These are phyloP conservation scores for Eudemis profundana DNA, from an alignment of 2,888 invertebrate species.

Conservation along the genomic window DNA sequence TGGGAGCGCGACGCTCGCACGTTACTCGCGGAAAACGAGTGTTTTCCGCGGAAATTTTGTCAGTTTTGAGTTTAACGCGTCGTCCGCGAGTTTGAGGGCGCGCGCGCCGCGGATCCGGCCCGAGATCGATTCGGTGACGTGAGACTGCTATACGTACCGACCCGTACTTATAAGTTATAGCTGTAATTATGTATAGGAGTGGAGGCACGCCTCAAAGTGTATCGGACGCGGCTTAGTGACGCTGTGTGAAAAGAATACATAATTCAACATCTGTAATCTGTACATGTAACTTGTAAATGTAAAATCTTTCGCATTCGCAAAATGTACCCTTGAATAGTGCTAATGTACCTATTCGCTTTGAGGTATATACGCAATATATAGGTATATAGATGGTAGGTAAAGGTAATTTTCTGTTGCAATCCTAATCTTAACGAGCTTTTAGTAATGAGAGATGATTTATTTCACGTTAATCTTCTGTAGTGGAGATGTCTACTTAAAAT, in stretches of 20 bases:
- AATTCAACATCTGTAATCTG: conserved; percentile 29
- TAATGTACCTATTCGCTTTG: conserved; percentile 1
- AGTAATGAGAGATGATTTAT: conserved; percentile 21
- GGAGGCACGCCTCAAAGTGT: conserved; percentile 43
- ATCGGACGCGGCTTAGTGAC: conserved; percentile 51
- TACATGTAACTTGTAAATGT: conserved; percentile 20
- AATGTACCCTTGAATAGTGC: conserved; percentile 6
- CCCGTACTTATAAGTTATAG: conserved; percentile 44
- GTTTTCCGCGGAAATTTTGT: conserved; percentile 79
- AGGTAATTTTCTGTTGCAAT: conserved; percentile 9
- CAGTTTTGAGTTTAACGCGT: conserved; percentile 68
- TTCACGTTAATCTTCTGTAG: background rate
- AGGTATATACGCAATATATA: background rate
- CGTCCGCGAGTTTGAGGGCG: conserved; percentile 56
- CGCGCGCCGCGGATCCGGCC: conserved; percentile 44
- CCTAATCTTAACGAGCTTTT: conserved; percentile 26
- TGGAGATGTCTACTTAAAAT: background rate
- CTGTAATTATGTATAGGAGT: conserved; percentile 27
- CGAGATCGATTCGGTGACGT: conserved; percentile 49
- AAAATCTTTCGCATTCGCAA: conserved; percentile 10
- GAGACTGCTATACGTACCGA: conserved; percentile 55
- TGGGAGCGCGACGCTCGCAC: conserved; percentile 84
- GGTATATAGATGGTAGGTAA: conserved; percentile 13
- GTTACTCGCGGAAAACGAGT: conserved; percentile 80
- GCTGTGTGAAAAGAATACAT: conserved; percentile 41